Conservation (phyloP, 1,140 invertebrate genomes). For the Pogonomyrmex californicus region DNA sequence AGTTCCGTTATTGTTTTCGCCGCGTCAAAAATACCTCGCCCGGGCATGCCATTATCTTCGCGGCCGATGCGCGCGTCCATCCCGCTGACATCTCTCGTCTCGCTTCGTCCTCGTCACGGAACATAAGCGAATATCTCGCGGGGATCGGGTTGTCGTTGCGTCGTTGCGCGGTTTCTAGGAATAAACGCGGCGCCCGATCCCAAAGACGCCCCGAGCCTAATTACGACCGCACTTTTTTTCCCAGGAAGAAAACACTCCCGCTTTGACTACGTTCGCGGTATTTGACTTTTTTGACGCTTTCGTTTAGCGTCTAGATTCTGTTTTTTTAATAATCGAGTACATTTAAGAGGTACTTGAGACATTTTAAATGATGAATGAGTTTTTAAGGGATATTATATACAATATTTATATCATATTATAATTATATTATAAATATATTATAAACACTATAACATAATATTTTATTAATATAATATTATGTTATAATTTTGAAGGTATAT, state of each 20-base stretch:
- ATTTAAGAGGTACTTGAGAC: too few species aligned
- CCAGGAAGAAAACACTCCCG: background rate
- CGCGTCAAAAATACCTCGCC: constrained; percentile 55
- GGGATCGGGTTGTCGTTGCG: constrained; percentile 15
- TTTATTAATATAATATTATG: too few species aligned
- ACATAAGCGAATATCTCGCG: constrained; percentile 52
- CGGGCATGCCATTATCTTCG: constrained; percentile 40
- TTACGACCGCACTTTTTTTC: background rate
- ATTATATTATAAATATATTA: too few species aligned
- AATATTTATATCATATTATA: too few species aligned
- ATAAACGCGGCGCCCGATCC: constrained; percentile 14
- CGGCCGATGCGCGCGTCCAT: constrained; percentile 34
- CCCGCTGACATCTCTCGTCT: constrained; percentile 23
- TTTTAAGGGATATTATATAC: too few species aligned
- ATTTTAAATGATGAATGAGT: too few species aligned
- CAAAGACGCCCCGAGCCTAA: constrained; percentile 1
- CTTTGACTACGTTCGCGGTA: background rate
- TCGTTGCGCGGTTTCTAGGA: constrained; percentile 30
- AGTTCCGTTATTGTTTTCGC: constrained; percentile 53
- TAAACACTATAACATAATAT: too few species aligned
- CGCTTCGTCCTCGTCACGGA: constrained; percentile 39
- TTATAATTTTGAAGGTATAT: background rate
- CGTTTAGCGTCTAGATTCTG: background rate
- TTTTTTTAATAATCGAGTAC: background rate
- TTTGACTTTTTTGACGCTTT: background rate